These are phyloP conservation scores for Doryteuthis pealeii DNA, from an alignment of 1,140 invertebrate species.

Conservation along the genomic window DNA sequence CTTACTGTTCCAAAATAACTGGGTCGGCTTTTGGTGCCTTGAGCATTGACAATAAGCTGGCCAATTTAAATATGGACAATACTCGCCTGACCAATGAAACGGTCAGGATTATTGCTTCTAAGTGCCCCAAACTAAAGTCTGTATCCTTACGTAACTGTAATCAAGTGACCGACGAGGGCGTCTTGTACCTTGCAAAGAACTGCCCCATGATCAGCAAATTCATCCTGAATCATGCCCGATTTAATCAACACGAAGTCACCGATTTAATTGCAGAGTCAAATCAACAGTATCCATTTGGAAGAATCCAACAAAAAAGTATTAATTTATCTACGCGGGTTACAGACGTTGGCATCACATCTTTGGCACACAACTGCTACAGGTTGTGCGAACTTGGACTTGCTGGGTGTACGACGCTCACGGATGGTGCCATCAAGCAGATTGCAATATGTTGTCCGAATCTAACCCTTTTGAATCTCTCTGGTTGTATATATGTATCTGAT, in stretches of 20 bases:
- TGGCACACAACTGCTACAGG: not conserved
- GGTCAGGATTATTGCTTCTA: not conserved
- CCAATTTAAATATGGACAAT: not conserved
- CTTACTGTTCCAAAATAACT: not conserved
- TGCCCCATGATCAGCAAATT: not conserved
- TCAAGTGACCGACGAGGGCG: not conserved
- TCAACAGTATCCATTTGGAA: not conserved
- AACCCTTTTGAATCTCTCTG: constrained; percentile 4
- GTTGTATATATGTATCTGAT: not conserved
- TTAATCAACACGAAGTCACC: not conserved
- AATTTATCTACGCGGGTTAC: not conserved
- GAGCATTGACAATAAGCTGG: not conserved
- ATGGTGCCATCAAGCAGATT: not conserved
- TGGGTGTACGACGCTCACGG: not conserved
- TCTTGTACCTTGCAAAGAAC: not conserved
- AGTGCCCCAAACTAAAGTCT: not conserved
- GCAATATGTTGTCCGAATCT: not conserved
- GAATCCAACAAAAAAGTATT: not conserved
- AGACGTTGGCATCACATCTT: not conserved
- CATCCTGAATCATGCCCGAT: not conserved
- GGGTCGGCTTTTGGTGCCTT: not conserved
- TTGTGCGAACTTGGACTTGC: not conserved
- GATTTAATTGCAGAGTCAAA: not conserved
- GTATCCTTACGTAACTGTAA: not conserved
- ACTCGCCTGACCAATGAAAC: not conserved